Evolutionary conservation across 2,888 invertebrate species (phyloP), one percentile per base, ranked within the genome.

Genomic region (Scaeva pyrastri): DNA sequence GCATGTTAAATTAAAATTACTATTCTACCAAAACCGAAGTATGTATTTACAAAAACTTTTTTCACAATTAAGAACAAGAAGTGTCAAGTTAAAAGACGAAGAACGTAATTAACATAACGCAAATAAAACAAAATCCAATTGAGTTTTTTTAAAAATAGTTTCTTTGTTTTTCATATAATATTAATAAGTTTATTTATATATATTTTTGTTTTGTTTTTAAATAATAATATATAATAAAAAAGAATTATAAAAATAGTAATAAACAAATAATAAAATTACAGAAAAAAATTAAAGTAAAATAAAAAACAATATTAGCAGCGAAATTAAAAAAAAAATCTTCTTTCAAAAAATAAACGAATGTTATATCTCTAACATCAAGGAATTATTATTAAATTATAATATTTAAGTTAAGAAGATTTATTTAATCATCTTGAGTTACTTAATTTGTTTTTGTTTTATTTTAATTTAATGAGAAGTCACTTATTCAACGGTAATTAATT

Each of bases 81-180:
- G 12, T 11, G 2, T 19, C 21, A 12, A n/a, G 39, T 58, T 58
- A 1, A 11, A 45, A 48, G 16, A 48, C 14, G 14, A 43, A 58
- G 55, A 21, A 70, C 58, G 52, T 6, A 23, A 66, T 19, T 45
- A 64, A 66, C 4, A 16, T 8, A 36, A n/a, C 10, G 21, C n/a
- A 50, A 86, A 71, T 76, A 80, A 85, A 85, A 76, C 76, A 80
- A 80, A 56, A 77, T 80, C 48, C 72, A 80, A 77, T 70, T 77
- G 45, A 80, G 76, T 72, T 85, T 85, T 45, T 83, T 80, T 73
- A 71, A 72, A 84, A 81, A 71, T 74, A 71, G 60, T 82, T 82
- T 86, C 86, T 86, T 86, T 86, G 81, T 82, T 86, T 86, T 82
- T 86, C 74, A 82, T 86, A 86, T 86, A 86, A 86, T 82, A 77